These are phyloP conservation scores for Scaptomyza tumidula DNA, from an alignment of 2,888 invertebrate species.

Conservation along the genomic window DNA sequence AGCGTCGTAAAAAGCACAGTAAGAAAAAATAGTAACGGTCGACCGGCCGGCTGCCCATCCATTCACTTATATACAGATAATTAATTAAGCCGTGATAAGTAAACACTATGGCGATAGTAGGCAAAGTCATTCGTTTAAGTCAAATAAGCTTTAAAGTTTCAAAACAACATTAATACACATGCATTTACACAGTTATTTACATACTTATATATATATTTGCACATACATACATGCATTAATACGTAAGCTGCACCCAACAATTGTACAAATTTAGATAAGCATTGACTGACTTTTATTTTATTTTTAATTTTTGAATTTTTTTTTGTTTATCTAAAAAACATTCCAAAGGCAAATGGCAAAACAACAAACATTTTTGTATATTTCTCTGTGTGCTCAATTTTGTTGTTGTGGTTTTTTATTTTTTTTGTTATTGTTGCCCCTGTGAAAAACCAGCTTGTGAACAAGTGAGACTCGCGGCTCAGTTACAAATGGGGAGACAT, in stretches of 20 bases:
- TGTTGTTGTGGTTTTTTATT: conserved; percentile 15
- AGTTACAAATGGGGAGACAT: conserved; percentile 66
- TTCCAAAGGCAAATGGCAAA: conserved; percentile 71
- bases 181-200: conserved; percentile 5
- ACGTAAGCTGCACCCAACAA: conserved; percentile 39
- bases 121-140: conserved; percentile 44
- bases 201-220: not conserved
- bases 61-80: conserved; percentile 56
- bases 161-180: conserved; percentile 30
- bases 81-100: conserved; percentile 72
- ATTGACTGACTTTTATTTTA: conserved; percentile 29
- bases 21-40: conserved; percentile 43
- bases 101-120: conserved; percentile 38
- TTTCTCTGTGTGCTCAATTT: conserved; percentile 28
- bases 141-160: conserved; percentile 45
- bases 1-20: conserved; percentile 31
- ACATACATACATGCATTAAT: not conserved
- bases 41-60: conserved; percentile 43
- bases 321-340: conserved; percentile 65
- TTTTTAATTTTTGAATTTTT: conserved; percentile 9
- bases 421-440: conserved; percentile 36
- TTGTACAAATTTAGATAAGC: conserved; percentile 62
- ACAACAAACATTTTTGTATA: conserved; percentile 55
- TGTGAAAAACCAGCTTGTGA: conserved; percentile 66
- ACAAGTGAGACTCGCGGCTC: conserved; percentile 60